Conservation (phyloP, 23 tunicate genomes). For the Ascidia mentula region DNA sequence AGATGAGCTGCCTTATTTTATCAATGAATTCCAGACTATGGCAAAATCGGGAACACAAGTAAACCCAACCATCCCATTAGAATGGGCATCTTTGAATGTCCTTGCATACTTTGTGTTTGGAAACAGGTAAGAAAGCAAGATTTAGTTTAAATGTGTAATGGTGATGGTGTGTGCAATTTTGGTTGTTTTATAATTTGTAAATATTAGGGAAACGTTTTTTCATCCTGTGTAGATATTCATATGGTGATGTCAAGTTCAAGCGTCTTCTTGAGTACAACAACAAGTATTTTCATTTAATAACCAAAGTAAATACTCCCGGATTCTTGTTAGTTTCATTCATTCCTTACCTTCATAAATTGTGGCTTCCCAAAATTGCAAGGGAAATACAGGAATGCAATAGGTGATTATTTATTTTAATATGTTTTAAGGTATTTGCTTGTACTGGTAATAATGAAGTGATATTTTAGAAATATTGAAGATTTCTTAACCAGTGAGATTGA, state of each 20-base stretch:
- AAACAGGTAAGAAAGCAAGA: slow-evolving; percentile 16
- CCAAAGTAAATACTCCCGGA: neutral
- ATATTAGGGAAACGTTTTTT: too few species aligned
- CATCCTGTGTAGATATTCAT: slow-evolving; percentile 13
- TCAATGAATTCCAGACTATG: neutral
- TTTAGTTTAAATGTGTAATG: too few species aligned
- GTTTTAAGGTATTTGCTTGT: neutral
- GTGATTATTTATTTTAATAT: neutral
- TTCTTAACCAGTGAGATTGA: neutral
- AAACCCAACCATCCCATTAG: slow-evolving; percentile 1
- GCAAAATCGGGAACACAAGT: neutral
- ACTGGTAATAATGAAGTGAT: neutral
- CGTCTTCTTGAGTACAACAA: neutral
- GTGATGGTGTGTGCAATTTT: too few species aligned
- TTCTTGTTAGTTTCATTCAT: neutral
- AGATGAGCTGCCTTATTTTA: slow-evolving; percentile 19
- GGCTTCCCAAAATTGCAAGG: slow-evolving; percentile 21
- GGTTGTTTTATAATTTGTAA: too few species aligned
- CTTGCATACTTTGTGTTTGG: slow-evolving; percentile 14
- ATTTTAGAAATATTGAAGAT: neutral
- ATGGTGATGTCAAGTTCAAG: neutral
- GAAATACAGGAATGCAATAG: neutral
- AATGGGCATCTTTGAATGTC: slow-evolving; percentile 12
- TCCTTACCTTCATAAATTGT: slow-evolving; percentile 11
- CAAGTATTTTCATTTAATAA: neutral